Conservation (phyloP, 2,888 invertebrate genomes). For the Caenorhabditis becei region DNA sequence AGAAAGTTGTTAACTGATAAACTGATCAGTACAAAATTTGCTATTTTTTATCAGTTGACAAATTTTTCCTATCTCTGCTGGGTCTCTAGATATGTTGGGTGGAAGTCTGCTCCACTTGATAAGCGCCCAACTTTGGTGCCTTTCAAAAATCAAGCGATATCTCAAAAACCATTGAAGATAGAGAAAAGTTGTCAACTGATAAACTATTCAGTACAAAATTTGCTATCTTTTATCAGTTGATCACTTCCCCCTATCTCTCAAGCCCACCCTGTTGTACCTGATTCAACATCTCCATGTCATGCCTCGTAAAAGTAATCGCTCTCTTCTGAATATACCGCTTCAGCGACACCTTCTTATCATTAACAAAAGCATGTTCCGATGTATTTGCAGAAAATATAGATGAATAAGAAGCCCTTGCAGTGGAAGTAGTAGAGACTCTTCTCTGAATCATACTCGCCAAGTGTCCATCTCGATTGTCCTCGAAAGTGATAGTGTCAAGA, state of each 20-base stretch:
- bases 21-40: too few species aligned
- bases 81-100: too few species aligned
- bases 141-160: background rate
- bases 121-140: too few species aligned
- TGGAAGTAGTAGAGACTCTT: conserved; percentile 52
- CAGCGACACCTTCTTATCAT: conserved; percentile 41
- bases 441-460: conserved; percentile 31
- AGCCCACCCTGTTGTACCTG: conserved; percentile 59
- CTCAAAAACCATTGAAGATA: background rate
- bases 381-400: conserved; percentile 46
- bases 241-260: background rate
- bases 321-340: conserved; percentile 62
- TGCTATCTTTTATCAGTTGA: too few species aligned
- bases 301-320: conserved; percentile 64
- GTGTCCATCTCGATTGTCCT: conserved; percentile 19
- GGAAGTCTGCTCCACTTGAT: too few species aligned
- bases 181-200: background rate
- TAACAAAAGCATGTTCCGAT: conserved; percentile 43
- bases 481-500: conserved; percentile 57
- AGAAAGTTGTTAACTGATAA: too few species aligned
- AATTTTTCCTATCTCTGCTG: too few species aligned
- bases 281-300: conserved; percentile 70
- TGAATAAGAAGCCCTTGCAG: conserved; percentile 53
- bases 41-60: too few species aligned
- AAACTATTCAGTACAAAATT: background rate